Percentiles rank a stretch among this genome's conserved stretches.
These are phyloP conservation scores for Tauraco erythrolophus DNA, from an alignment of 2,113 vertebrate species.

Conservation along the genomic window DNA sequence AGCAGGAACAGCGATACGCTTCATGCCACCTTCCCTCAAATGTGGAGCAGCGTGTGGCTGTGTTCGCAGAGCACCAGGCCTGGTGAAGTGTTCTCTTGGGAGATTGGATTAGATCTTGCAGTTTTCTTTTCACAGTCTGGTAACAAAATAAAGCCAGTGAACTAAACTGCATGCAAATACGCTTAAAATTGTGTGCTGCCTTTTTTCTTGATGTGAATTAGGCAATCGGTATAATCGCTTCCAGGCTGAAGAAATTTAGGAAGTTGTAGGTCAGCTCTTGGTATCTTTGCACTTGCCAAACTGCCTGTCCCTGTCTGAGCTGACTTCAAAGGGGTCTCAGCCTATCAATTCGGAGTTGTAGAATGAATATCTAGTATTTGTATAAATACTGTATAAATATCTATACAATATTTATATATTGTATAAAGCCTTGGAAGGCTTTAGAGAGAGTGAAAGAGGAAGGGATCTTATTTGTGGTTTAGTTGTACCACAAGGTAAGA, in stretches of 20 bases:
- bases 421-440: background rate
- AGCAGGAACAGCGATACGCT: background rate
- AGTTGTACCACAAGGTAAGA: background rate
- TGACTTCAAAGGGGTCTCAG: background rate
- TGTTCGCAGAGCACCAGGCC: background rate
- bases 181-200: background rate
- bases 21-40: background rate
- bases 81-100: background rate
- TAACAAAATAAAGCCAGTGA: background rate
- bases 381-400: background rate
- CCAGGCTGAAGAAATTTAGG: background rate
- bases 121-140: background rate
- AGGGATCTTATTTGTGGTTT: background rate
- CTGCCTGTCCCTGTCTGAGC: background rate
- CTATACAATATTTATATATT: too few species aligned
- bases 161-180: background rate
- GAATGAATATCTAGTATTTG: background rate
- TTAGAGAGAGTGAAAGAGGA: background rate
- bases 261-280: background rate
- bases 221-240: background rate
- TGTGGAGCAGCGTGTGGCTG: accelerated
- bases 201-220: background rate
- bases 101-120: background rate
- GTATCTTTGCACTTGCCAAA: background rate
- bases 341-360: background rate